A percentile compares a stretch with the other conserved stretches of the same genome.
Evolutionary conservation across 2,797 vertebrate genomes (phyloP).

Genomic region (Otolemur crassicaudatus): DNA sequence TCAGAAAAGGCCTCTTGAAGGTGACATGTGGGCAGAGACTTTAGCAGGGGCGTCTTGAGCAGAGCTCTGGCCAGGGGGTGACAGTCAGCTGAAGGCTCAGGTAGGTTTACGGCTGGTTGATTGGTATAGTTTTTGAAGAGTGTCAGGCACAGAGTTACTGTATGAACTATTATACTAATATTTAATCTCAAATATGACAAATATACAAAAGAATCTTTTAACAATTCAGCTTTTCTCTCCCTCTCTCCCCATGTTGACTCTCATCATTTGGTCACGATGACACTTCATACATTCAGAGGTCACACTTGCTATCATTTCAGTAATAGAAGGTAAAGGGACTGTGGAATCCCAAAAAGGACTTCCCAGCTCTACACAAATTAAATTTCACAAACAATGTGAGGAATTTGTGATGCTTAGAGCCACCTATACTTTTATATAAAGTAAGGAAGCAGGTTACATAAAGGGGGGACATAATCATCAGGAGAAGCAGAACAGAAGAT

Average conservation of each 20-base stretch:
- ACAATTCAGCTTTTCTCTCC: not conserved
- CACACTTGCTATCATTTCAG: not conserved
- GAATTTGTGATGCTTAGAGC: not conserved
- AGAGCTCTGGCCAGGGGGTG: not conserved
- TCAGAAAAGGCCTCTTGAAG: not conserved
- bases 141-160: not conserved
- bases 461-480: not conserved
- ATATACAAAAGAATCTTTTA: not conserved
- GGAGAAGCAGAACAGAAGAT: not conserved
- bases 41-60: too few relatives aligned
- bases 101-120: too few relatives aligned
- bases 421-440: not conserved
- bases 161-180: not conserved
- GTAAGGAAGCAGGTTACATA: not conserved
- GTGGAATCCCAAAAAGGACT: not conserved
- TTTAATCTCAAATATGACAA: not conserved
- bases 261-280: not conserved
- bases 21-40: not conserved
- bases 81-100: fast-evolving
- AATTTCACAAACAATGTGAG: not conserved
- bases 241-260: not conserved
- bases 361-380: not conserved
- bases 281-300: not conserved
- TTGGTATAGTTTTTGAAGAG: not conserved
- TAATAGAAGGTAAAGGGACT: not conserved